Conservation (phyloP, 2,113 vertebrate genomes). For the Platycercus adscitus region DNA sequence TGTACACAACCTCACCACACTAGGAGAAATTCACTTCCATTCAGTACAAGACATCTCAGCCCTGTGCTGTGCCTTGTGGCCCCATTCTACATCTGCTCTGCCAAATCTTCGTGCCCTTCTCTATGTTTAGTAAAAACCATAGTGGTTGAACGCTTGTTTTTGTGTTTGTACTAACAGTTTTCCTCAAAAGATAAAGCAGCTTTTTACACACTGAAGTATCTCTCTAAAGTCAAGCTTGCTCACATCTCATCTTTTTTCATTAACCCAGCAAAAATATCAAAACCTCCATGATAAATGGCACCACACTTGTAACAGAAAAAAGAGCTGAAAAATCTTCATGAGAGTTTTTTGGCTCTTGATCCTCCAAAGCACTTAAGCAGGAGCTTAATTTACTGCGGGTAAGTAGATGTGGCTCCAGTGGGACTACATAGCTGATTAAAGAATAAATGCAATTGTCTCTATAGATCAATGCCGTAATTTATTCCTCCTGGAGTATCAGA, state of each 20-base stretch:
- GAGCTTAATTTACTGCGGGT: not conserved
- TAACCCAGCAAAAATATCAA: not conserved
- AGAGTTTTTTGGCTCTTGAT: not conserved
- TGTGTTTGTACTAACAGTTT: not conserved
- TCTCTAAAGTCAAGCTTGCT: not conserved
- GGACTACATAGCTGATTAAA: not conserved
- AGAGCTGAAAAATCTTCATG: not conserved
- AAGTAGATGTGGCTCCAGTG: not conserved
- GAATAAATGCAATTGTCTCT: not conserved
- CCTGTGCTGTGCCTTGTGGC: not conserved
- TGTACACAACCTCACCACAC: not conserved
- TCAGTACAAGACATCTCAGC: not conserved
- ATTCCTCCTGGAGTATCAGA: not conserved
- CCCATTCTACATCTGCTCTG: not conserved
- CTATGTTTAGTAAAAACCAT: not conserved
- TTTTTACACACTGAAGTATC: not conserved
- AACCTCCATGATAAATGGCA: not conserved
- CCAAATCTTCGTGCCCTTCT: not conserved
- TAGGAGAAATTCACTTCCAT: not conserved
- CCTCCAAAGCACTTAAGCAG: slow-evolving; percentile 16
- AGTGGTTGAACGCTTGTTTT: not conserved
- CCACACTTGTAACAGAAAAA: not conserved
- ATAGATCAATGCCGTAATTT: slow-evolving; percentile 6
- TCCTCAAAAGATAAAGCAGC: not conserved
- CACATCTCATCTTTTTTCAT: not conserved